Evolutionary conservation across 2,113 vertebrate species (phyloP), one percentile per base, ranked within the genome.

Genomic region (Perccottus glenii): DNA sequence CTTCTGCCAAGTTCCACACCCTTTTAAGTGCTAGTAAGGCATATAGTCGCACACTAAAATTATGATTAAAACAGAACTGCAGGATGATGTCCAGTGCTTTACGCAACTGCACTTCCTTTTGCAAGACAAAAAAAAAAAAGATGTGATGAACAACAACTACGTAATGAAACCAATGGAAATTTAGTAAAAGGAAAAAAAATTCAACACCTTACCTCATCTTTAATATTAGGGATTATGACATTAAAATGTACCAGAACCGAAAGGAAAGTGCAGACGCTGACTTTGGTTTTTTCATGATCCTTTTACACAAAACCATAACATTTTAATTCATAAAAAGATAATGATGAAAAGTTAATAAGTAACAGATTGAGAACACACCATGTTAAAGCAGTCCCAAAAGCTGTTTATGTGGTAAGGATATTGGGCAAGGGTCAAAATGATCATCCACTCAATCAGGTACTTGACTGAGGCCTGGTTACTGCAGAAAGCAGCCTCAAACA

Each of bases 391-490:
- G 70, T 77, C 72, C 96, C 96, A 98, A 64, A 99, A 95, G 42
- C 91, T 92, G 14, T 92, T 87, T 36, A 97, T 89, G 73, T 92
- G 93, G 0, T 93, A 89, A 0, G 96, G 97, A 64, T 93, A 92
- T 45, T 61, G 91, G 69, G 94, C 83, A 11, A 98, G 94, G 72
- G 94, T 92, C 80, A 96, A 80, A 65, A 98, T 93, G 80, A 98
- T 90, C 76, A 91, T 85, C 97, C 97, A 99, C 77, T 98, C 95
- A 16, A 98, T 94, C 33, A 95, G 91, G 80, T 98, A 98, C 70
- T 98, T 98, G 61, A 98, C 93, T n/a, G 97, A 99, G 36, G 96
- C 94, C 69, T 99, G 96, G 85, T 96, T 98, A 77, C 92, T 95
- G 80, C 85, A 74, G 83, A 95, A 96, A 48, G 93, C 96, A 65